Conservation (phyloP, 92 coral and sea anemone species). For the Bergia puertoricense region DNA sequence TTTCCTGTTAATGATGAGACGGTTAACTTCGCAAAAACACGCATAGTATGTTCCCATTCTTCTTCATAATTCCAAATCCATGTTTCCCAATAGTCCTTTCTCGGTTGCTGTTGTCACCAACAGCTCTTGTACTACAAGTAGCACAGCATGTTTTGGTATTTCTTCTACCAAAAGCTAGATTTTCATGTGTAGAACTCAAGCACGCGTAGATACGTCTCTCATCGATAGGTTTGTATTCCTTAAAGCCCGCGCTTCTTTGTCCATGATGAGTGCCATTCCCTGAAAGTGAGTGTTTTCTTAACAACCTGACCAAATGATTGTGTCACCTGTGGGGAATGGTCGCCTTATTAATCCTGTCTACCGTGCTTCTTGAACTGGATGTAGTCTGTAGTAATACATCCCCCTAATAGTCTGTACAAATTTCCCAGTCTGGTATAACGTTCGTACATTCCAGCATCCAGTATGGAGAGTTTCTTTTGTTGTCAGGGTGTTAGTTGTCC, state of each 20-base stretch:
- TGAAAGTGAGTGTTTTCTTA: too few species aligned
- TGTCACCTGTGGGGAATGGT: conserved; percentile 17
- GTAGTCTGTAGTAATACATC: background rate
- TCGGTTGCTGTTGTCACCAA: too few species aligned
- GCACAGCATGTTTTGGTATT: too few species aligned
- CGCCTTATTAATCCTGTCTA: background rate
- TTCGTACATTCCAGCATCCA: background rate
- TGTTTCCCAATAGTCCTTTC: background rate
- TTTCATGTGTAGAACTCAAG: background rate
- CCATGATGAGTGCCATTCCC: too few species aligned
- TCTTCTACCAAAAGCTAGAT: too few species aligned
- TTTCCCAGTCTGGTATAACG: background rate
- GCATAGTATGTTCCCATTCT: background rate
- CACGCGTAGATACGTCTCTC: background rate
- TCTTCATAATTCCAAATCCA: conserved; percentile 17
- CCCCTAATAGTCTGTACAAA: background rate
- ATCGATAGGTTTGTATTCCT: background rate
- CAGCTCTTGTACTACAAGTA: too few species aligned
- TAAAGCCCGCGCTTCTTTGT: background rate
- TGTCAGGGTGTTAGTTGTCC: background rate
- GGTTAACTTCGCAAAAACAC: background rate
- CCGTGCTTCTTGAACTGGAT: background rate
- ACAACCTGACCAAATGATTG: background rate
- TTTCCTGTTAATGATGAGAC: conserved; percentile 1
- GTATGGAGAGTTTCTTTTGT: background rate